Base-by-base conservation (phyloP, 2,888 invertebrate genomes). In the Belgica antarctica region DNA sequence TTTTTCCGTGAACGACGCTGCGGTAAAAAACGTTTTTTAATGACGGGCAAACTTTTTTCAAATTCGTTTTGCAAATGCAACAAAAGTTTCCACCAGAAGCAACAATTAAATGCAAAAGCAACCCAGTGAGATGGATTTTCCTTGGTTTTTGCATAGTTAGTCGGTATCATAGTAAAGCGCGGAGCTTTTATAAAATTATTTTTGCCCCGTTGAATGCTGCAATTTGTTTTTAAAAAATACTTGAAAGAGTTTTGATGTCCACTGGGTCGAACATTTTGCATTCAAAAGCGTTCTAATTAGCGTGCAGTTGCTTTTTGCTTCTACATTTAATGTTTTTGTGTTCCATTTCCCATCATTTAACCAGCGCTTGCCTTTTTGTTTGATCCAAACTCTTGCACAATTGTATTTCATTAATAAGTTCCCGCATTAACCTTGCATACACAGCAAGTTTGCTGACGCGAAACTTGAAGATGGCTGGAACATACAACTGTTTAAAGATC, bases 51-150 rank as follows among this genome's bases (percentile, higher is more conserved):
- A 41, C n/a, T 41, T 41, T 41, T n/a, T 41, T 41, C 41, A 41
- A 41, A 41, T n/a, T n/a, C 41, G 41, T 41, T 41, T 41, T 41
- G 41, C 41, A 41, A 41, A 41, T 41, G 41, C 41, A 41, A n/a
- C 12, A 41, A 41, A 41, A 41, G 4, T 41, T 41, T n/a, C 41
- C 41, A n/a, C 5, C 41, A 2, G 41, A n/a, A 41, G 41, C 41
- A 41, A 41, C 41, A 41, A 41, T 41, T 41, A 41, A n/a, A 15
- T 41, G 2, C 41, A 41, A n/a, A n/a, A n/a, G 12, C 8, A 2
- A 10, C 41, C 41, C 41, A 41, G 5, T 5, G n/a, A n/a, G n/a
- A n/a, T n/a, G n/a, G n/a, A n/a, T n/a, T n/a, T n/a, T n/a, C n/a
- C n/a, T n/a, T n/a, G n/a, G n/a, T n/a, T n/a, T n/a, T n/a, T n/a